phyloP scores from a whole-genome alignment of 2,888 invertebrate genomes.

The Cactoblastis cactorum region DNA sequence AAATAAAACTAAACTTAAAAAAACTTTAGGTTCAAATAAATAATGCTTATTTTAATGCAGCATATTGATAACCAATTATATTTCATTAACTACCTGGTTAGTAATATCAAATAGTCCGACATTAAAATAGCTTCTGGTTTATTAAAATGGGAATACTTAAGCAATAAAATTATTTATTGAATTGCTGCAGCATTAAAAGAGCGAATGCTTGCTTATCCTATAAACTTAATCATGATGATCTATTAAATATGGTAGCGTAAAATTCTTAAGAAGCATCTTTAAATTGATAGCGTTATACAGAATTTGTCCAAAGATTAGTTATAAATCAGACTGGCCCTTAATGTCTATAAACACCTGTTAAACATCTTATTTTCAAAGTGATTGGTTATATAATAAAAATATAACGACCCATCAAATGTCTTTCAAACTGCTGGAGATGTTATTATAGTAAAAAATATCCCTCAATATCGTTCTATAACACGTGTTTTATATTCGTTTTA shows the following conservation, averaged over 20 bases:
- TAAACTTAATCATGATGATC: background rate
- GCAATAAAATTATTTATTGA: too few species aligned
- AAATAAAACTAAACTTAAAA: too few species aligned
- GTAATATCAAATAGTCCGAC: too few species aligned
- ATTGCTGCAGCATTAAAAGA: too few species aligned
- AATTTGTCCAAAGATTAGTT: slow-evolving; percentile 25
- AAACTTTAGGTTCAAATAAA: too few species aligned
- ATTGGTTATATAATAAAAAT: slow-evolving; percentile 38
- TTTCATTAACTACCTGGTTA: too few species aligned
- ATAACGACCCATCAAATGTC: slow-evolving; percentile 33
- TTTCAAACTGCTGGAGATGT: slow-evolving; percentile 23
- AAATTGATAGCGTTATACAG: slow-evolving; percentile 10
- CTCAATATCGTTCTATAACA: background rate
- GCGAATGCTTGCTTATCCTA: too few species aligned
- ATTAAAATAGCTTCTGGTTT: too few species aligned
- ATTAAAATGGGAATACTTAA: too few species aligned
- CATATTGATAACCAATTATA: too few species aligned
- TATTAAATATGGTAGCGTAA: background rate
- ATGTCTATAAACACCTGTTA: slow-evolving; percentile 36
- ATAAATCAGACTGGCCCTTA: slow-evolving; percentile 32
- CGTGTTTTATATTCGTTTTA: background rate
- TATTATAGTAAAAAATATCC: slow-evolving; percentile 12
- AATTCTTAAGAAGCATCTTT: background rate
- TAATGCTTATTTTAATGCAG: too few species aligned
- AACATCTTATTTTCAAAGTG: slow-evolving; percentile 32